These are phyloP conservation scores for Keiferia lycopersicella DNA, from an alignment of 2,888 invertebrate genomes.

Conservation along the genomic window DNA sequence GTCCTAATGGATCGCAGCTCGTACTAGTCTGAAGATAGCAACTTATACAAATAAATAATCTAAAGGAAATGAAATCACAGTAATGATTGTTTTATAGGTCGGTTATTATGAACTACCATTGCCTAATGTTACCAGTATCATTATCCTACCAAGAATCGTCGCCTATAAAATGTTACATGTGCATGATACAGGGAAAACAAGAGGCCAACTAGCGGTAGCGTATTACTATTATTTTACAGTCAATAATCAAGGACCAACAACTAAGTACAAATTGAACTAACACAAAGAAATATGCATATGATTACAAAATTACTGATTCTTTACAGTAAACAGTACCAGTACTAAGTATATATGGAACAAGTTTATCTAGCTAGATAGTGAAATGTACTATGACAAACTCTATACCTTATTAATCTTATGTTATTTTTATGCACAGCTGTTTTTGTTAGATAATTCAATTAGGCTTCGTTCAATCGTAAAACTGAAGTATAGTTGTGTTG, in stretches of 20 bases:
- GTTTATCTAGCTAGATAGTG: not conserved
- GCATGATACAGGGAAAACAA: not conserved
- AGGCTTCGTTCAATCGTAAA: not conserved
- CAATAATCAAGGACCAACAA: not conserved
- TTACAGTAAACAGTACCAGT: not conserved
- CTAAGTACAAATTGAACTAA: not conserved
- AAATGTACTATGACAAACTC: not conserved
- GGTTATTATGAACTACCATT: conserved; percentile 16
- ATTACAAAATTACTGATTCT: not conserved
- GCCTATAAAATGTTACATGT: conserved; percentile 7
- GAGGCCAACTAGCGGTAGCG: not conserved
- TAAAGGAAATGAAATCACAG: conserved; percentile 27
- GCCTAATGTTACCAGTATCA: conserved; percentile 25
- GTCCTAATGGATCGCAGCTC: not conserved
- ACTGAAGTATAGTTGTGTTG: not conserved
- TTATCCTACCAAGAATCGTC: conserved; percentile 13
- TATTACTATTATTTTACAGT: not conserved
- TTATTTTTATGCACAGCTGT: too few relatives aligned
- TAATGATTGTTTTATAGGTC: conserved; percentile 23
- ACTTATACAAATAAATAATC: conserved; percentile 21
- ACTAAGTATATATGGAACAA: not conserved
- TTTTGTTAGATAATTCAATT: too few relatives aligned
- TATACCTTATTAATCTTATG: too few relatives aligned
- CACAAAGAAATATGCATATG: not conserved
- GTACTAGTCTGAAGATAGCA: conserved; percentile 9